Conservation (phyloP, 2,797 vertebrate species). For the Antrozous pallidus region DNA sequence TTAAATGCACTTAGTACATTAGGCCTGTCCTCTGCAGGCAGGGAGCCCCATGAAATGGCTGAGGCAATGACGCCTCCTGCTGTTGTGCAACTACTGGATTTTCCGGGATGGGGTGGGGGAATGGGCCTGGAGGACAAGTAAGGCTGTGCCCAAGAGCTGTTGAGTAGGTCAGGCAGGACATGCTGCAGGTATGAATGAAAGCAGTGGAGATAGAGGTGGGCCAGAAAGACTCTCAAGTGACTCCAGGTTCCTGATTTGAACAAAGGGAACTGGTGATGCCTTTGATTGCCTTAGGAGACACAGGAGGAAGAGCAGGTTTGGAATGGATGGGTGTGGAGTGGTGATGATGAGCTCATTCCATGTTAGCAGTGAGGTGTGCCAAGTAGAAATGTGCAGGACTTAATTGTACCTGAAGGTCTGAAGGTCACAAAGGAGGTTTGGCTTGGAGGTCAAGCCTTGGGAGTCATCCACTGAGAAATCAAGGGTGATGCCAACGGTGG, state of each 20-base stretch:
- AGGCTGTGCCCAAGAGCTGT: background rate
- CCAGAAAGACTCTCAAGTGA: background rate
- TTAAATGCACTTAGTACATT: background rate
- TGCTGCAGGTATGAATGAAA: background rate
- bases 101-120: no score
- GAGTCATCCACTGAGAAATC: background rate
- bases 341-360: background rate
- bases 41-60: background rate
- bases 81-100: background rate
- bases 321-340: background rate
- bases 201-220: fast-evolving
- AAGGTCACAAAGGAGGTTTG: background rate
- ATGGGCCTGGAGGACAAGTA: background rate
- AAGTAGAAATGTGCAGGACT: background rate
- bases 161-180: background rate
- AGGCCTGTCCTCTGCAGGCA: background rate
- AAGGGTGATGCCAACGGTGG: background rate
- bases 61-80: background rate
- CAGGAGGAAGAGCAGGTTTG: background rate
- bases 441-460: background rate
- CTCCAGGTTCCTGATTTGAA: background rate
- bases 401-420: background rate
- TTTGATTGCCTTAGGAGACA: background rate
- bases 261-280: background rate
- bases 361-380: background rate